Evolutionary conservation across 2,888 invertebrate genomes (phyloP), one percentile per base, ranked within the genome.

Genomic region (Eubasilissa splendida): DNA sequence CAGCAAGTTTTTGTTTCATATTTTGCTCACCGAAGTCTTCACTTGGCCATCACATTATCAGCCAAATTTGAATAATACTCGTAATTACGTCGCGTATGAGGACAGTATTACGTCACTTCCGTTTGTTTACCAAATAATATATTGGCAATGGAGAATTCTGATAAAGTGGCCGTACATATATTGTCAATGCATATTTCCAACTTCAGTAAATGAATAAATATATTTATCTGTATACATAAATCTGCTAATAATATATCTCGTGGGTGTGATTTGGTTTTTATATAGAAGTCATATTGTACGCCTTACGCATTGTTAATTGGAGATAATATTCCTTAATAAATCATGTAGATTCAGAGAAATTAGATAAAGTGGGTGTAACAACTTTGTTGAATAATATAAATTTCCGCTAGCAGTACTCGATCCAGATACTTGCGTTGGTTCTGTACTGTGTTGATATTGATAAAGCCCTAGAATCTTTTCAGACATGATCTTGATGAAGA

Each of bases 281-380:
- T 54, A 54, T 71, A 71, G 71, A 54, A 71, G 33, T 53, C 53
- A 71, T 71, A 53, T 71, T 71, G 71, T 79, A 74, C 65, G 79
- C 79, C 73, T 79, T 79, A 79, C 33, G 73, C 79, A 79, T 74
- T 71, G 68, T 79, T 66, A 74, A 79, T 79, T 74, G 33, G 79
- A 73, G 53, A 70, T 78, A 58, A 74, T 76, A 76, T 53, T 76
- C n/a, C 71, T 71, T 71, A 71, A 71, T 71, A 42, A 42, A 42
- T 71, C 76, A 60, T 71, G 63, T 78, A 78, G 78, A 42, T 78
- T 63, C 78, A 78, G 78, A 78, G 70, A 63, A 60, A 53, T 78
- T 78, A 78, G 78, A 14, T 63, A 63, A 60, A 58, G 9, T 63
- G 78, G 63, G 58, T 73, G 78, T 73, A 71, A 53, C 54, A 12